Percentiles rank a stretch among this genome's conserved stretches.
phyloP scores from a whole-genome alignment of 2,113 vertebrate genomes.

The Tetrao urogallus region DNA sequence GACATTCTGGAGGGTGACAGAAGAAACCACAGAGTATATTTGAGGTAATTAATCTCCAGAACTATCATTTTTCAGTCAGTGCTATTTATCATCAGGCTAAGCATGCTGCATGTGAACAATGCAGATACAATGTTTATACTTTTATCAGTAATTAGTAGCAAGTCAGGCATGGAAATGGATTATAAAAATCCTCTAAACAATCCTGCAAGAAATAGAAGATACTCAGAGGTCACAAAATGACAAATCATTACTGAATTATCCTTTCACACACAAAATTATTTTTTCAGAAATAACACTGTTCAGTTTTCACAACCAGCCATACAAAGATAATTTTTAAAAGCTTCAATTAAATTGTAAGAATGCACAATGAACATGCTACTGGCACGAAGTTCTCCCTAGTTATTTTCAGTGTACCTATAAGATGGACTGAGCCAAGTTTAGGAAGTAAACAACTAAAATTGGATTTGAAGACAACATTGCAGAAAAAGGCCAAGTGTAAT shows the following conservation, averaged over 20 bases:
- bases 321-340: background rate
- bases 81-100: background rate
- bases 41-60: background rate
- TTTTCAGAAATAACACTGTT: background rate
- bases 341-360: background rate
- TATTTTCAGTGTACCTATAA: background rate
- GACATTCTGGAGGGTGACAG: background rate
- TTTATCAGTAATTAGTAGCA: background rate
- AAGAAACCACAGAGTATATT: background rate
- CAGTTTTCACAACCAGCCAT: background rate
- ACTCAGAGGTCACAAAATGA: constrained; percentile 23
- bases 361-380: background rate
- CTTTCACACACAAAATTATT: background rate
- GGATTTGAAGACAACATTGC: background rate
- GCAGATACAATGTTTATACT: background rate
- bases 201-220: constrained; percentile 13
- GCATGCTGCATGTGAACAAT: background rate
- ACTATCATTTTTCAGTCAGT: background rate
- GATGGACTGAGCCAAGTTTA: background rate
- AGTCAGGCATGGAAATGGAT: background rate
- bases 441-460: background rate
- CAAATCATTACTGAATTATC: constrained; percentile 10
- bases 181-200: constrained; percentile 9
- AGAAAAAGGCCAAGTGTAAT: background rate
- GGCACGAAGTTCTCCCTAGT: background rate